Base-by-base conservation (phyloP, 2,113 vertebrate genomes). In the Geococcyx californianus region DNA sequence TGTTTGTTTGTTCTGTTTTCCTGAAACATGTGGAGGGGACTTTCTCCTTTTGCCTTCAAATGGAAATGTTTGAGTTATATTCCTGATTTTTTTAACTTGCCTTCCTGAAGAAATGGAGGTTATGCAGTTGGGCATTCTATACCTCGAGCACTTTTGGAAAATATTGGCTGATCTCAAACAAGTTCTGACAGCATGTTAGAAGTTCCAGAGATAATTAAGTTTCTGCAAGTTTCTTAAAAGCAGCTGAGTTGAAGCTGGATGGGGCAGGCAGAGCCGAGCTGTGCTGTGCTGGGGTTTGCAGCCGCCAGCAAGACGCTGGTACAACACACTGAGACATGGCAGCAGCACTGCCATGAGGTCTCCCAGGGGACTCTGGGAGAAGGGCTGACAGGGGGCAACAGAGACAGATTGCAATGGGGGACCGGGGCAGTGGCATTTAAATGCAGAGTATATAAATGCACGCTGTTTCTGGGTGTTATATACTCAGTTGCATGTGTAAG, bases 41-140 rank as follows among this genome's bases (percentile, higher is more conserved):
- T 69, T 72, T 24, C 10, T 90, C 59, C 44, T 89, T 85, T 75
- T 87, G 47, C 70, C 40, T 89, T 89, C 52, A 90, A 38, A 89
- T 90, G 64, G 73, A 92, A 89, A 64, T 67, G n/a, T 93, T 94
- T 80, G 89, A 78, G 90, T 87, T 80, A 60, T 83, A 87, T 62
- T 90, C 33, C 31, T 84, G 29, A n/a, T 33, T 78, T 92, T 90
- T 87, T 87, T 1, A 89, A 84, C 60, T 85, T 88, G 38, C 44
- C 94, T 90, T 89, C 52, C 17, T 78, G 56, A 89, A 88, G 88
- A 93, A 90, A 85, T 16, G 7, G 45, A 21, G 14, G 47, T 89
- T 68, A 20, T 90, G 70, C 31, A 60, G 40, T 87, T 64, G 60
- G 21, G 11, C 14, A 87, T 94, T 81, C 74, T 88, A 66, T 90